Evolutionary conservation across 2,888 invertebrate genomes (phyloP), one percentile per base, ranked within the genome.

Genomic region (Pyrgus malvae): DNA sequence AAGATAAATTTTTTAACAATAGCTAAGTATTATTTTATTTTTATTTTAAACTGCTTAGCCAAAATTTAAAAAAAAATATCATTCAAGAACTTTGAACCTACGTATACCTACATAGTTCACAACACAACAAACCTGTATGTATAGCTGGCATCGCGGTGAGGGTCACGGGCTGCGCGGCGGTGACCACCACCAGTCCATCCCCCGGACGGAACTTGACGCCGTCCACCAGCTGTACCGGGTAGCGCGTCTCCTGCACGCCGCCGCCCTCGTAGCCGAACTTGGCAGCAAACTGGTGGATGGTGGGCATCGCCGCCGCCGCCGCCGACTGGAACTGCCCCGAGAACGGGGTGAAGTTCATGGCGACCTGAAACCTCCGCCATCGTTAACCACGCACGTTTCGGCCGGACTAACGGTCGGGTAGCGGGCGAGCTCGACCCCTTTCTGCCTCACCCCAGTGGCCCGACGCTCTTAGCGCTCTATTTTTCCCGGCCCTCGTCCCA

Each of bases 301-400:
- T 93, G 63, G 96, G 95, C 67, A 96, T 93, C 66, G 94, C 92
- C 64, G 93, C 92, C 66, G 94, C 92, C 64, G 93, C 92, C 68
- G 94, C 92, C 67, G 94, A 92, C 72, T 95, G 94, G 78, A 94
- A 95, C 83, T 93, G 96, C 69, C 94, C 94, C 69, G 95, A 95
- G 80, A 96, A 96, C 64, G 96, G 95, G 72, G 96, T 93, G 90
- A 96, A 96, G 91, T 96, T 96, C 96, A 96, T 96, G 74, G 44
- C 50, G 8, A 58, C 53, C 66, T 67, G 67, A 44, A 63, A 67
- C 29, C 57, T 51, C 54, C 66, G 66, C 64, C 48, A 19, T 59
- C 35, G 35, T 35, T 35, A 35, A 16, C 35, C 23, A 23, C 23
- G 4, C 6, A 23, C 23, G 3, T 6, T 4, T 6, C 6, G 4